phyloP scores from a whole-genome alignment of 53 echinoderm and acorn worm species.

The Zoroaster sp. region DNA sequence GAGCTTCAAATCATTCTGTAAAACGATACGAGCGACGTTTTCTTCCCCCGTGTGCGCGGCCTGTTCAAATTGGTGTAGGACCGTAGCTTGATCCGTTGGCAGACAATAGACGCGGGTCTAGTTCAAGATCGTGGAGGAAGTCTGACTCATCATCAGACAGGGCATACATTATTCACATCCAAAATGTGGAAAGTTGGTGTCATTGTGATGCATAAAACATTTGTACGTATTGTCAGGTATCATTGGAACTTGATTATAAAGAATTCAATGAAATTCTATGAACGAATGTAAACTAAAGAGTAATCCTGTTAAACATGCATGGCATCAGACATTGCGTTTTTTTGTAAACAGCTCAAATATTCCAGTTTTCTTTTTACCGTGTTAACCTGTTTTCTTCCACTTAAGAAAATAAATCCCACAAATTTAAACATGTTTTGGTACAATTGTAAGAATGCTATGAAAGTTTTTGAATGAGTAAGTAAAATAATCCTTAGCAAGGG shows the following conservation, averaged over 20 bases:
- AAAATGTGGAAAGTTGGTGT: background rate
- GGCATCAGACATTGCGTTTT: too few relatives aligned
- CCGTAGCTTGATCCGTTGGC: constrained; percentile 10
- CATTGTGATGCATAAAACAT: background rate
- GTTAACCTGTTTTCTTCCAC: background rate
- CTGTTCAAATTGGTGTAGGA: background rate
- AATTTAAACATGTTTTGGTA: background rate
- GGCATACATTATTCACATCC: constrained; percentile 23
- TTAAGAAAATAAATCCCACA: background rate
- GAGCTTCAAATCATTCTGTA: constrained; percentile 24
- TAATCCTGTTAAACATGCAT: too few relatives aligned
- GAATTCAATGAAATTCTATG: background rate
- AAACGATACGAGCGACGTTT: constrained; percentile 36
- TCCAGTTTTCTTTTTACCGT: too few relatives aligned
- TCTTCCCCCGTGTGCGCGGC: background rate
- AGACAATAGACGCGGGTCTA: constrained; percentile 39
- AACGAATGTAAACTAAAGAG: too few relatives aligned
- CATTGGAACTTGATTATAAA: background rate
- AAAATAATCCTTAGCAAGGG: too few relatives aligned
- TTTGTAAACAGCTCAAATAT: too few relatives aligned
- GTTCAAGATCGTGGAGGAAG: constrained; percentile 10
- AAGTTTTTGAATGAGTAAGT: background rate
- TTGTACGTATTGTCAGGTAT: too few relatives aligned
- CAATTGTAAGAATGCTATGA: too few relatives aligned
- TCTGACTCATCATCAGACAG: constrained; percentile 29